Base-by-base conservation (phyloP, 2,888 invertebrate species). In the Catonia carolina region DNA sequence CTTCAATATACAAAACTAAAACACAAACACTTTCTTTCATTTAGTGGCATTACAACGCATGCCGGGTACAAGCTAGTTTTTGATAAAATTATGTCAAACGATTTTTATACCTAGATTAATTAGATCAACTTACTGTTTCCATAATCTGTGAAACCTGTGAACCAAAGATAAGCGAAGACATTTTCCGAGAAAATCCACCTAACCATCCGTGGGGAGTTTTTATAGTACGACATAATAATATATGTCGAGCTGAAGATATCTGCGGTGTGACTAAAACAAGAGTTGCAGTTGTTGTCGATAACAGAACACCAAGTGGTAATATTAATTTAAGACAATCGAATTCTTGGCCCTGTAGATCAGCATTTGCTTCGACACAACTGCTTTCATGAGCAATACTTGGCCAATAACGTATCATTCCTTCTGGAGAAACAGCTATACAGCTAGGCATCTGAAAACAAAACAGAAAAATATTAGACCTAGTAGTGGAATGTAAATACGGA, bases 361-460 rank as follows among this genome's bases (percentile, higher is more conserved):
- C 86, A 56, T 83, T 85, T 41, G 86, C 83, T 70, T 96, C 95
- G 12, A 86, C 81, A 10, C 87, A 91, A 1, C 86, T 84, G 0
- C 86, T 86, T 69, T 93, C 93, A 65, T 94, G 90, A 0, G 88
- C 87, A 35, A 95, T 83, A 3, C 87, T 89, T 0, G 89, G 82
- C 96, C 96, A 97, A 73, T 87, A 95, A n/a, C 95, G 82, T 1
- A 93, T 85, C 50, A 86, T 82, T 33, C 95, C 96, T 69, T 95
- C 95, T 1, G 95, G 94, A 0, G 95, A 94, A 1, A 93, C 91
- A 14, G 94, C 93, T 65, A 96, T 82, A 67, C 92, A 92, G 1
- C 90, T 85, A 7, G 92, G 89, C 70, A 85, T 78, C 79, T 82
- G 56, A 2, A 59, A 23, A n/a, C n/a, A n/a, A n/a, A n/a, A n/a